phyloP scores from a whole-genome alignment of 2,888 invertebrate species.

The Oligia latruncula region DNA sequence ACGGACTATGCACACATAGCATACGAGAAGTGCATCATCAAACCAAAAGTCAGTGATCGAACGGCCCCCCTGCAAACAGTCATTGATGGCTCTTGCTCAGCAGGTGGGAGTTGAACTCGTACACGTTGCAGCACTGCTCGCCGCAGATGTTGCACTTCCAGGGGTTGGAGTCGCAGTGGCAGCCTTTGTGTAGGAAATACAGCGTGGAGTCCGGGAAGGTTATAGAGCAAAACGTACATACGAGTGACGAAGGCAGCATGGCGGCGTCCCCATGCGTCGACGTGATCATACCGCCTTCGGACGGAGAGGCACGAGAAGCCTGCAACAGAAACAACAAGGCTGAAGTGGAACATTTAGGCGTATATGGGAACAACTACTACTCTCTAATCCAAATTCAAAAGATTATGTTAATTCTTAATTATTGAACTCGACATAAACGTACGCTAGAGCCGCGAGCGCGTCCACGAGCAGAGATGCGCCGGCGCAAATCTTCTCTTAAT shows the following conservation, averaged over 20 bases:
- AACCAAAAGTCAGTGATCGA: constrained; percentile 81
- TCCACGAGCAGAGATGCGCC: constrained; percentile 93
- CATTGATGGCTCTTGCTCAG: constrained; percentile 98
- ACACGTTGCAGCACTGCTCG: constrained; percentile 97
- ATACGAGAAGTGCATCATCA: constrained; percentile 79
- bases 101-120: constrained; percentile 99
- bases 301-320: constrained; percentile 87
- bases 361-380: constrained; percentile 33
- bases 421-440: constrained; percentile 72
- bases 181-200: constrained; percentile 99
- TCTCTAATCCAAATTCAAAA: constrained; percentile 43
- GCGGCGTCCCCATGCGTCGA: constrained; percentile 92
- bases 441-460: constrained; percentile 89
- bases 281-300: constrained; percentile 92
- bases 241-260: constrained; percentile 90
- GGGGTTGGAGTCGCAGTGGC: constrained; percentile 99
- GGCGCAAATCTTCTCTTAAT: constrained; percentile 95
- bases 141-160: constrained; percentile 99
- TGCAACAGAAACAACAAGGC: constrained; percentile 65
- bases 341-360: constrained; percentile 25
- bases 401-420: constrained; percentile 28
- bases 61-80: constrained; percentile 89
- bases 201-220: constrained; percentile 98
- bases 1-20: constrained; percentile 79
- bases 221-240: constrained; percentile 98